Conservation (phyloP, 2,888 invertebrate species). For the Sminthurides aquaticus region DNA sequence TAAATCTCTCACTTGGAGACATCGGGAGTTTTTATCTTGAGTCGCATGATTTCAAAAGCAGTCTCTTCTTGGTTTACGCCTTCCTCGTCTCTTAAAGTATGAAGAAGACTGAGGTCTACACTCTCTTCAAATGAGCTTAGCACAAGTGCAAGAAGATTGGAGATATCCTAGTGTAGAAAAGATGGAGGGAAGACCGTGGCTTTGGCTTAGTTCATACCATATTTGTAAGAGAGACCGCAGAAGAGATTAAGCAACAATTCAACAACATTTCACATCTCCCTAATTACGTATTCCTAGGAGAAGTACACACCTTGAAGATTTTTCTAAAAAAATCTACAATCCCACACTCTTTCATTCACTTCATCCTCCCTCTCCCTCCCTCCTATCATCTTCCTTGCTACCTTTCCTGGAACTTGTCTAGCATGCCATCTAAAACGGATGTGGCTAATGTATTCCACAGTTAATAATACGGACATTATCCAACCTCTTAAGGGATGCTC, state of each 20-base stretch:
- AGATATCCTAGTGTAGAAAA: no score
- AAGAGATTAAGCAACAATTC: not conserved
- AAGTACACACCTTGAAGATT: not conserved
- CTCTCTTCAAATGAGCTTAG: not conserved
- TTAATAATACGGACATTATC: not conserved
- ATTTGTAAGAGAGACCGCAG: not conserved
- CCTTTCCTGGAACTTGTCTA: no score
- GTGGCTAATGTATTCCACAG: not conserved
- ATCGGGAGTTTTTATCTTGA: slow-evolving; percentile 32
- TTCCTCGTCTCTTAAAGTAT: no score
- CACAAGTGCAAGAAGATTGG: not conserved
- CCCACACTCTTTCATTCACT: not conserved
- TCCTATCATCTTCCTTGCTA: no score
- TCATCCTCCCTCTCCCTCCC: not conserved
- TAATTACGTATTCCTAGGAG: not conserved
- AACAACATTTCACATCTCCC: not conserved
- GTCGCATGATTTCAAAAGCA: slow-evolving; percentile 33
- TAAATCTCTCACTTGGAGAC: slow-evolving; percentile 34
- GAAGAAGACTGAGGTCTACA: no score
- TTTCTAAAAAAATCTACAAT: not conserved
- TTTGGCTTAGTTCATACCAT: no score
- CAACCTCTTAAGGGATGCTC: not conserved
- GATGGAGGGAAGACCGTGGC: no score
- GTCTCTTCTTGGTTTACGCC: not conserved
- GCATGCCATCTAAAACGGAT: not conserved